Evolutionary conservation across 2,113 vertebrate species (phyloP), one percentile per base, ranked within the genome.

Genomic region (Prionailurus viverrinus): DNA sequence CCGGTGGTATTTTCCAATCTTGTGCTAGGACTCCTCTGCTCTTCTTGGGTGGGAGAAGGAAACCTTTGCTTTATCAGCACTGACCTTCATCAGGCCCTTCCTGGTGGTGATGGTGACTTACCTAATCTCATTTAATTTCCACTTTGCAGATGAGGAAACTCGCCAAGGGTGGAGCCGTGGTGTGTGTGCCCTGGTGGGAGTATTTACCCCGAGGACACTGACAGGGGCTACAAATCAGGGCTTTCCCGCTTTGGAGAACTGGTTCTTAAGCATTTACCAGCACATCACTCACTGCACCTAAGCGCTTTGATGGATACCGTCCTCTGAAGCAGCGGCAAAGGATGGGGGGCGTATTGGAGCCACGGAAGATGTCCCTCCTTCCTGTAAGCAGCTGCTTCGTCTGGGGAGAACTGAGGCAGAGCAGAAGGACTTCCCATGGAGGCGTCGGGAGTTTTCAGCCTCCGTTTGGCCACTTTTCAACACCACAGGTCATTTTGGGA

Each of bases 371-470:
- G 94, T 6, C 61, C 71, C 18, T 14, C 33, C 86, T 69, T 7
- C n/a, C 0, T 18, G 27, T 3, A n/a, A 69, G n/a, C 1, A 1
- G 87, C 79, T 76, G 45, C 92, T 88, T 55, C 0, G 0, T 76
- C 16, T 36, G 16, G 63, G 63, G 41, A 73, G 31, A 85, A 33
- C 39, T 4, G 25, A 36, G 45, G 63, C 21, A 51, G 19, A 6
- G 21, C 13, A n/a, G 48, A 29, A 45, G 14, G 33, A 31, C 36
- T 13, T 31, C 53, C 78, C 83, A 4, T 1, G 5, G 48, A 41
- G 69, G 39, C 41, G 69, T 4, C 8, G 9, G 41, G 89, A 0
- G 4, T 4, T 53, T 45, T 48, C 33, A 19, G 92, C 53, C 41
- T 73, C 94, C 33, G 25, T 15, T 0, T 13, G 84, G 80, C 36